These are phyloP conservation scores for Python bivittatus DNA, from an alignment of 2,113 vertebrate species.

Conservation along the genomic window DNA sequence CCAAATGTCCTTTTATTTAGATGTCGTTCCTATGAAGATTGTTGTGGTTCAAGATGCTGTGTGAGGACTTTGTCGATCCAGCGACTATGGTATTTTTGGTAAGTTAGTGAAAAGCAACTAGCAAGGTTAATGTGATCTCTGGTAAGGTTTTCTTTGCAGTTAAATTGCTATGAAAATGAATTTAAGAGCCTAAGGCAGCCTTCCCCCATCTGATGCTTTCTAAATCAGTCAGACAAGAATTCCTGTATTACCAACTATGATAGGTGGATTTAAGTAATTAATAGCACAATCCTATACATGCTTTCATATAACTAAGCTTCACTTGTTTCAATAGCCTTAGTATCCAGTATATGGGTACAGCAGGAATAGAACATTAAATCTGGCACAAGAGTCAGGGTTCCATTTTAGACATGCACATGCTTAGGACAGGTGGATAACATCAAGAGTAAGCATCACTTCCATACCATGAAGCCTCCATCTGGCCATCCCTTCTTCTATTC, in stretches of 20 bases:
- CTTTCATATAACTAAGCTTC: not conserved
- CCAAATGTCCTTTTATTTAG: conserved; percentile 63
- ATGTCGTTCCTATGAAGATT: conserved; percentile 97
- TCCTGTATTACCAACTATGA: not conserved
- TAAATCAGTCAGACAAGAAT: not conserved
- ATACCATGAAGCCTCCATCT: not conserved
- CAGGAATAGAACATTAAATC: not conserved
- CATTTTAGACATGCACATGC: not conserved
- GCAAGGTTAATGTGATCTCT: not conserved
- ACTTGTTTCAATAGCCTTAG: not conserved
- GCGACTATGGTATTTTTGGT: conserved; percentile 99
- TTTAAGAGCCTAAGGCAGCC: not conserved
- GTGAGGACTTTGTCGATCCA: conserved; percentile 93
- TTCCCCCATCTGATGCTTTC: not conserved
- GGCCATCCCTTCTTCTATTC: not conserved
- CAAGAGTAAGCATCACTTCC: not conserved
- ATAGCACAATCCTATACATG: not conserved
- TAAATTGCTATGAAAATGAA: not conserved
- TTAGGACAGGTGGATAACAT: not conserved
- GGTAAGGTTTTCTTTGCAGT: not conserved
- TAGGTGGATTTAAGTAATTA: not conserved
- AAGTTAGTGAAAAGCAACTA: conserved; percentile 55
- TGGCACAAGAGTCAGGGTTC: not conserved
- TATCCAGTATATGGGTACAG: not conserved
- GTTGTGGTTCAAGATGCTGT: conserved; percentile 95